Evolutionary conservation across 2,888 invertebrate genomes (phyloP), one percentile per base, ranked within the genome.

Genomic region (Apodemia duryi): DNA sequence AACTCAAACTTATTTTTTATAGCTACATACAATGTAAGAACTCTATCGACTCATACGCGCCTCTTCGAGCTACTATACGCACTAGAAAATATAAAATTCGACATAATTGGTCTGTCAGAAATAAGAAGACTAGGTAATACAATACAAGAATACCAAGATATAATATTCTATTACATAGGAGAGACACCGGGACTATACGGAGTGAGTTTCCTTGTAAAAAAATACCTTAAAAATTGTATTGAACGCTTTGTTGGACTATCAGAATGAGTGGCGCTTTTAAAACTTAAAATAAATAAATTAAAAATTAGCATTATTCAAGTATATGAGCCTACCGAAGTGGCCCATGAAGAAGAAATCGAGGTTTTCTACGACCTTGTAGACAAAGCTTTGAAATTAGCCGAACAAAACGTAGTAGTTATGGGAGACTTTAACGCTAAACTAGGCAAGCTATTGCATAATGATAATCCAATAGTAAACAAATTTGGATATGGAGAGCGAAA

Each of bases 211-310:
- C 29, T 68, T 6, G 49, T 66, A n/a, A 62, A 66, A 49, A 68
- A 62, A 51, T 2, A 63, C 9, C 38, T 64, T 6, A 67, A 67
- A 63, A 62, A 63, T 2, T 65, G 54, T 11, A 67, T 69, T 6
- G 46, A 52, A 21, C 60, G 61, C 6, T 64, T 67, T 35, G 10
- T 13, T 6, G 66, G 69, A 1, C 29, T 69, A 35, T 67, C 67
- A 38, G 66, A 69, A 62, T 11, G 66, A 51, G 67, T 69, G 35
- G 64, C 71, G 43, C 62, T 69, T n/a, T 49, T 72, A 51, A 69
- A 51, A 66, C 38, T 71, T 21, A 60, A 51, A 21, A 68, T 62
- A 10, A 63, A 67, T 4, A 62, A 65, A 4, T 46, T 52, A n/a
- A 35, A 63, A 57, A 2, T 68, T 43, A 46, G 61, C 2, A 38